Evolutionary conservation across 64 coral and sea anemone genomes (phyloP), one percentile per base, ranked within the genome.

Genomic region (Cladopsammia gracilis): DNA sequence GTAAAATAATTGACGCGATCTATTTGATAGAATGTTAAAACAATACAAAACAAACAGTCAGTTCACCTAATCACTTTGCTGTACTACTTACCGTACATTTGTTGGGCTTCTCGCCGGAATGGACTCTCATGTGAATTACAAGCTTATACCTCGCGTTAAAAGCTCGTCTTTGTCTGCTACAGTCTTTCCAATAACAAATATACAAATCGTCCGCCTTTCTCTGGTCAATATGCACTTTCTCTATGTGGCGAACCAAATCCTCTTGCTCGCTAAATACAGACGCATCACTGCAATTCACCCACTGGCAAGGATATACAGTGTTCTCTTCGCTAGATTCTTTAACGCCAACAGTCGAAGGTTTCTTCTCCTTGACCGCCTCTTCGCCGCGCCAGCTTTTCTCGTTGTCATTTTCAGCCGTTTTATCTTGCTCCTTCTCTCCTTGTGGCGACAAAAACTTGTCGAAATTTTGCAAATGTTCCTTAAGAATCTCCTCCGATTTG

Each of bases 151-250:
- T 70, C 44, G 98, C 98, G 56, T 99, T 99, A 48, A 99, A 99
- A 22, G 94, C 91, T 58, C 96, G 90, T 13, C 91, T 74, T 84
- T 99, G 95, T 6, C 98, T 84, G 50, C 88, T 93, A 51, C 98
- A 99, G 45, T 93, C 75, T 24, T 99, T 92, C 98, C 98, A 99
- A 49, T 94, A 99, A 58, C 98, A 99, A 71, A 99, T 96, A 59
- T 96, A 99, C 67, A 96, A 91, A 85, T 99, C 98, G 49, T 99
- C 98, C 3, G 98, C 94, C 62, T 99, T 99, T 52, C 98, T 91
- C 65, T 99, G 98, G 62, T 99, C 98, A 72, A 99, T 99, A 84
- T 99, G 98, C 64, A 99, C 98, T 83, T 99, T 99, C 57, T 99
- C 98, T 23, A 99, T 99, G 42, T 99, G 98, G 43, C 98, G 88